Evolutionary conservation across 2,888 invertebrate species (phyloP).

Genomic region (Leptothorax acervorum): DNA sequence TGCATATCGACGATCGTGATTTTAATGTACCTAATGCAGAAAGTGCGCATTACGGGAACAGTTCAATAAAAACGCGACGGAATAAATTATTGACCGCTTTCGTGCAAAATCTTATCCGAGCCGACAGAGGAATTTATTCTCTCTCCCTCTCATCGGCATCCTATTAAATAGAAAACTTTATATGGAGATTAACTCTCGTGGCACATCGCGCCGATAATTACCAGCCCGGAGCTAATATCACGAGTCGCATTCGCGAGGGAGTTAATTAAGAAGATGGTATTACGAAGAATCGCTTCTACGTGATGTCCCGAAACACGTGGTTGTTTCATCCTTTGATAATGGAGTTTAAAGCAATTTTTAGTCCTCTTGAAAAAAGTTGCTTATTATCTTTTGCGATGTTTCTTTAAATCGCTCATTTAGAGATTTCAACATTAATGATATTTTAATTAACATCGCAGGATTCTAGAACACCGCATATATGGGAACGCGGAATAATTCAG

Average conservation of each 20-base stretch:
- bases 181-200: constrained; percentile 3
- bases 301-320: background rate
- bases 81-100: constrained; percentile 25
- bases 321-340: background rate
- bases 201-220: constrained; percentile 35
- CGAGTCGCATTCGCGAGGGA: constrained; percentile 19
- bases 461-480: background rate
- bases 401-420: background rate
- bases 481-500: constrained; percentile 14
- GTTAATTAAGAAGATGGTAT: constrained; percentile 32
- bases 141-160: background rate
- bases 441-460: constrained; percentile 4
- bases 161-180: constrained; percentile 43
- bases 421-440: background rate
- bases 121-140: constrained; percentile 31
- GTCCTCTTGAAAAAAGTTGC: no score
- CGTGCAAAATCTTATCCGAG: constrained; percentile 36
- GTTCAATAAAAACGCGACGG: background rate
- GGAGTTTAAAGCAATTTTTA: background rate
- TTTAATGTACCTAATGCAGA: constrained; percentile 22
- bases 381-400: background rate
- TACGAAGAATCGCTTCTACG: background rate
- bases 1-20: background rate
- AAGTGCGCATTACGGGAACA: background rate
- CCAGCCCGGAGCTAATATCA: constrained; percentile 23